Evolutionary conservation across 2,888 invertebrate species (phyloP), one percentile per base, ranked within the genome.

Genomic region (Halocaridina rubra): DNA sequence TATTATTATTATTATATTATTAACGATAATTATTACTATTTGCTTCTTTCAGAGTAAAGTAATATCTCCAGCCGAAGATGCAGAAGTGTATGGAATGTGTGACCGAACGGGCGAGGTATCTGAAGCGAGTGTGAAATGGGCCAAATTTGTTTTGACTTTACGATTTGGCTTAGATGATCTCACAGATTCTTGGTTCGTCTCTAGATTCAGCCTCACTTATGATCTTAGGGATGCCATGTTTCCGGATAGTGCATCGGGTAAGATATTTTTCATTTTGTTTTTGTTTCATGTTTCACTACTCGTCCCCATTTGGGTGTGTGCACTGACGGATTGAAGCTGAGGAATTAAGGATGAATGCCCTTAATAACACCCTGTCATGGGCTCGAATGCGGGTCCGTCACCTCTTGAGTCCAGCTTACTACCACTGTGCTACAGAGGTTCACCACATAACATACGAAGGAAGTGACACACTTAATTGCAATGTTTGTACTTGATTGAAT

Each of bases 161-260:
- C 30, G 61, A 22, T 88, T 86, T 57, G 78, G 64, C 33, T 61
- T 74, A 46, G 88, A 96, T 1, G 95, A 96, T 30, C 96, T 96
- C 3, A 96, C 96, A 5, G 96, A 97, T 90, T 93, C 95, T 89
- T 97, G 97, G 97, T 97, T 96, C 90, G 94, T 96, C 0, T 94
- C 94, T 89, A 94, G 93, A 89, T 93, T 97, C 88, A 94, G 94
- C 89, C 91, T 97, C 81, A 93, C 93, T 2, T 96, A 95, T 91
- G 96, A 95, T 90, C 92, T 92, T 0, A 91, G 91, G 74, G 92
- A 92, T 87, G 90, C 91, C 84, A 91, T 92, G 80, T 93, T 93
- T 87, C 90, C 91, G 82, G 92, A 92, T 84, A 91, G 91, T 80
- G 91, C 91, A 86, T 91, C 91, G 87, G 91, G 93, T 92, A n/a